Conservation (phyloP, 2,797 vertebrate species). For the Leucoraja ocellata region DNA sequence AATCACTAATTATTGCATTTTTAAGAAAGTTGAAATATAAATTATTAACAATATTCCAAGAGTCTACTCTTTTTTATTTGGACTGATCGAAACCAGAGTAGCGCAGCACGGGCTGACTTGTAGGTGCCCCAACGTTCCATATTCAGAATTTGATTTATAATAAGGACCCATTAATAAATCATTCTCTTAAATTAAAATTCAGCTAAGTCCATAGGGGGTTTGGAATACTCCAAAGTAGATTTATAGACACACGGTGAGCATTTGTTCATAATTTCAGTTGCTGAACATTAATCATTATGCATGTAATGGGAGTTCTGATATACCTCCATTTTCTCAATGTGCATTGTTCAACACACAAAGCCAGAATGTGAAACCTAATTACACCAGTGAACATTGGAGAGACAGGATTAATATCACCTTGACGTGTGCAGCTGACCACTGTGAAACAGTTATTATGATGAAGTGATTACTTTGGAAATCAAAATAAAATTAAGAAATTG, state of each 20-base stretch:
- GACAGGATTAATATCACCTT: conserved; percentile 36
- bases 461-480: conserved; percentile 11
- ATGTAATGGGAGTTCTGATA: conserved; percentile 33
- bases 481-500: neutral
- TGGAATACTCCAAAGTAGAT: conserved; percentile 36
- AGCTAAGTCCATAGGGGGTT: conserved; percentile 9
- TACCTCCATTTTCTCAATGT: conserved; percentile 35
- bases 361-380: conserved; percentile 28
- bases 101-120: neutral
- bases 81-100: neutral
- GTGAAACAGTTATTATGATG: neutral
- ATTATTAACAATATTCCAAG: neutral
- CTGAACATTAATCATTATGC: conserved; percentile 37
- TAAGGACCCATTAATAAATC: conserved; percentile 32
- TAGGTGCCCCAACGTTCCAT: conserved; percentile 25
- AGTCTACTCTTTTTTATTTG: neutral
- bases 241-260: conserved; percentile 20
- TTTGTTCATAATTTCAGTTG: conserved; percentile 32
- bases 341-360: conserved; percentile 1
- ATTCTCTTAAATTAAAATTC: conserved; percentile 37
- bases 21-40: neutral
- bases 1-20: neutral
- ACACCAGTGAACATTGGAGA: conserved; percentile 26
- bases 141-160: conserved; percentile 31
- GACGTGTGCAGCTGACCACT: neutral